These are phyloP conservation scores for Gouania willdenowi DNA, from an alignment of 2,797 vertebrate genomes.

Conservation along the genomic window DNA sequence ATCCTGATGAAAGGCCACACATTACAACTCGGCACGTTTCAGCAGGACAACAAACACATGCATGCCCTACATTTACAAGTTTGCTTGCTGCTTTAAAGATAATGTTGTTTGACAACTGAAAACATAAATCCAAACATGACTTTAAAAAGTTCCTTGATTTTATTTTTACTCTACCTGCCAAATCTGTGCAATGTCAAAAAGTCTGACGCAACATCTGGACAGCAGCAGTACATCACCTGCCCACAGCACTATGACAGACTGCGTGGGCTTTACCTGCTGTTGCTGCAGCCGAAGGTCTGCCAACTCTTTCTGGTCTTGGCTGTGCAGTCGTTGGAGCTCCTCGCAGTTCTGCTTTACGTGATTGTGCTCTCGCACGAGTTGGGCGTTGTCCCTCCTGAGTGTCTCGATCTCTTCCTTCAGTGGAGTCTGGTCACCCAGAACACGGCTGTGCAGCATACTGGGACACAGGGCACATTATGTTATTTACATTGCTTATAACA, in stretches of 20 bases:
- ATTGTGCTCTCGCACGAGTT: conserved; percentile 89
- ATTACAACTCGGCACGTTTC: too few relatives aligned
- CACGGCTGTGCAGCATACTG: conserved; percentile 93
- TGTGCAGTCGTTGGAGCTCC: conserved; percentile 88
- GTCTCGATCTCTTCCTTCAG: conserved; percentile 93
- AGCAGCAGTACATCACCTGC: not conserved
- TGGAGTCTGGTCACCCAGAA: conserved; percentile 90
- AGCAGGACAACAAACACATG: too few relatives aligned
- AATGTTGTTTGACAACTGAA: too few relatives aligned
- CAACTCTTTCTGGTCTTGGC: conserved; percentile 91
- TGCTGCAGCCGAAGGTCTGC: conserved; percentile 90
- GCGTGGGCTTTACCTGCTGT: conserved; percentile 81
- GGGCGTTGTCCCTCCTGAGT: conserved; percentile 86
- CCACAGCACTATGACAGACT: not conserved
- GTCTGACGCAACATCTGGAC: conserved; percentile 31
- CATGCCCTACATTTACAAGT: too few relatives aligned
- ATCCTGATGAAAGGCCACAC: too few relatives aligned
- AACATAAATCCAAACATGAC: too few relatives aligned
- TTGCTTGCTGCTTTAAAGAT: too few relatives aligned
- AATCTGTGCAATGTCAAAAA: conserved; percentile 1
- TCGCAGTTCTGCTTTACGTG: conserved; percentile 94
- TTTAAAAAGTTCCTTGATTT: not conserved
- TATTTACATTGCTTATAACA: too few relatives aligned
- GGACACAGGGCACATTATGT: not conserved
- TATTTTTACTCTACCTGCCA: not conserved